phyloP scores from a whole-genome alignment of 2,113 vertebrate genomes.

The Urocolius indicus region DNA sequence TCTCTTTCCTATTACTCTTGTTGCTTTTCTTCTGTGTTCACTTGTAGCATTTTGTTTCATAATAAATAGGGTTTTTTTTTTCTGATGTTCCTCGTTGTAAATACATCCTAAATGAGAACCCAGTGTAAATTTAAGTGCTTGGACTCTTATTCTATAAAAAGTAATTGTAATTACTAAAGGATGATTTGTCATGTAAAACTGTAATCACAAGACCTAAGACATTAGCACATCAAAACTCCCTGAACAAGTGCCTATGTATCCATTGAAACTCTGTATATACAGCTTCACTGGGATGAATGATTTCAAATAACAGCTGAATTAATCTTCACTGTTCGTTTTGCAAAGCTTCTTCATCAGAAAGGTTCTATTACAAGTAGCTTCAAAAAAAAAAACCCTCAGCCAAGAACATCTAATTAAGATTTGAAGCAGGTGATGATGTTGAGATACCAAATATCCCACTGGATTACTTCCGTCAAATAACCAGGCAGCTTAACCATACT shows the following conservation, averaged over 20 bases:
- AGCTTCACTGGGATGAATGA: background rate
- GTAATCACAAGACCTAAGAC: background rate
- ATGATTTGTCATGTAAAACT: background rate
- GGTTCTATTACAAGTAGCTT: background rate
- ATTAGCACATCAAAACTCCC: background rate
- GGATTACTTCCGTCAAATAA: background rate
- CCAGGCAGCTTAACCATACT: background rate
- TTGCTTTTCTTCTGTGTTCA: background rate
- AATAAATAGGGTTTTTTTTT: background rate
- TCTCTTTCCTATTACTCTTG: background rate
- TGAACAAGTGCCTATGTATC: background rate
- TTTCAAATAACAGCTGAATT: background rate
- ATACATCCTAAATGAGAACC: background rate
- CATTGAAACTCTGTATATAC: background rate
- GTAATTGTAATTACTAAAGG: background rate
- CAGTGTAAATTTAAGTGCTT: background rate
- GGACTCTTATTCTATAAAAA: background rate
- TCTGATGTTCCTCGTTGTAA: background rate
- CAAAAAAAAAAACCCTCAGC: background rate
- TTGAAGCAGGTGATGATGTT: conserved; percentile 20
- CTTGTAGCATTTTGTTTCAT: background rate
- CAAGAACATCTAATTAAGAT: conserved; percentile 20
- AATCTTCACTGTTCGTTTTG: background rate
- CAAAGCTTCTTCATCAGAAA: background rate
- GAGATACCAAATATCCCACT: background rate